A percentile compares a stretch with the other conserved stretches of the same genome.
These are phyloP conservation scores for Hesperia comma DNA, from an alignment of 2,888 invertebrate genomes.

Conservation along the genomic window DNA sequence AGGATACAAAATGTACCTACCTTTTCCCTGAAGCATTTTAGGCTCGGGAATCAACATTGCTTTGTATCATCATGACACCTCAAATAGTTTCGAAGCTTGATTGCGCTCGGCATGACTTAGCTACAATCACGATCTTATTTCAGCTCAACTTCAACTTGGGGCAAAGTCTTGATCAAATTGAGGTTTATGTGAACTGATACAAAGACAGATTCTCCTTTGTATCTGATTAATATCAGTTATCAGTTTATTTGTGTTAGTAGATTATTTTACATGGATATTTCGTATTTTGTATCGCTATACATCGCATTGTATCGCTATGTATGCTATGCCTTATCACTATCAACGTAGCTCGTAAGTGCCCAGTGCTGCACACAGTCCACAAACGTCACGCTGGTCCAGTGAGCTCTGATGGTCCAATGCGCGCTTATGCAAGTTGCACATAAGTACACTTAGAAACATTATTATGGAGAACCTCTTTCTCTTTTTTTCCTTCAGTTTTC, in stretches of 20 bases:
- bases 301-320: too few relatives aligned
- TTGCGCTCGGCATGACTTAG: constrained; percentile 32
- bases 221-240: too few relatives aligned
- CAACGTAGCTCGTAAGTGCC: too few relatives aligned
- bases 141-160: constrained; percentile 12
- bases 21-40: neutral
- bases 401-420: too few relatives aligned
- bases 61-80: constrained; percentile 34
- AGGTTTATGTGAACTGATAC: constrained; percentile 3
- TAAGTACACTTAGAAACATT: too few relatives aligned
- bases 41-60: constrained; percentile 5
- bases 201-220: neutral
- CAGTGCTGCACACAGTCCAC: too few relatives aligned
- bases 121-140: constrained; percentile 29
- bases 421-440: too few relatives aligned
- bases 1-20: neutral
- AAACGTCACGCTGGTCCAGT: too few relatives aligned
- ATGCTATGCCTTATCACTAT: too few relatives aligned
- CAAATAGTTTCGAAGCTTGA: constrained; percentile 31
- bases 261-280: neutral
- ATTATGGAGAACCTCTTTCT: too few relatives aligned
- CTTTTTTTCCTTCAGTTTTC: too few relatives aligned
- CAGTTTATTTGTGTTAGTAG: too few relatives aligned
- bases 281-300: neutral
- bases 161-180: constrained; percentile 31